Conservation (phyloP, 2,888 invertebrate species). For the Polydrusus pterygomalis region DNA sequence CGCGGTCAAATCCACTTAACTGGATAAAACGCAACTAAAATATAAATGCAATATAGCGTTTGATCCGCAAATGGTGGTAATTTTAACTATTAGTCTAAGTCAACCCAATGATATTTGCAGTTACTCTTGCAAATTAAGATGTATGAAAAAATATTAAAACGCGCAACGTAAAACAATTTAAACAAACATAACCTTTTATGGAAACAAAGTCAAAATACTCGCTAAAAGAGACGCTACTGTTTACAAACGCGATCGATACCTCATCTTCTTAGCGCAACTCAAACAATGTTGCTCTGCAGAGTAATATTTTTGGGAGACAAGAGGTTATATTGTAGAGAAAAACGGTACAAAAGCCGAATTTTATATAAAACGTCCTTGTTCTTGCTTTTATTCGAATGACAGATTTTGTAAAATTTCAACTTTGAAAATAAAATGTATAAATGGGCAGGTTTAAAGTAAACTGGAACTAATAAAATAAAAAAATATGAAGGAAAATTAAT, state of each 20-base stretch:
- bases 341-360: conserved; percentile 14
- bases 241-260: conserved; percentile 38
- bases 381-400: neutral
- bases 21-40: too few relatives aligned
- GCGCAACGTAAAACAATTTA: neutral
- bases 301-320: conserved; percentile 28
- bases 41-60: too few relatives aligned
- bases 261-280: conserved; percentile 27
- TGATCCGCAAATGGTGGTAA: too few relatives aligned
- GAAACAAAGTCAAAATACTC: conserved; percentile 22
- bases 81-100: neutral
- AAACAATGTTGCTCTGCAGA: conserved; percentile 36
- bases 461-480: neutral
- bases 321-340: conserved; percentile 22
- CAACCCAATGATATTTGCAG: neutral
- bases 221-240: conserved; percentile 38
- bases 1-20: too few relatives aligned
- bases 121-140: neutral
- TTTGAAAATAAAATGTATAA: neutral
- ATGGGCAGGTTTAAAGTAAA: neutral
- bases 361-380: conserved; percentile 1
- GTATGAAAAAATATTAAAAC: neutral
- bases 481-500: too few relatives aligned
- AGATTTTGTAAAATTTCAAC: neutral
- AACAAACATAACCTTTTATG: neutral